Base-by-base conservation (phyloP, 2,888 invertebrate genomes). In the Campoplex nolae region DNA sequence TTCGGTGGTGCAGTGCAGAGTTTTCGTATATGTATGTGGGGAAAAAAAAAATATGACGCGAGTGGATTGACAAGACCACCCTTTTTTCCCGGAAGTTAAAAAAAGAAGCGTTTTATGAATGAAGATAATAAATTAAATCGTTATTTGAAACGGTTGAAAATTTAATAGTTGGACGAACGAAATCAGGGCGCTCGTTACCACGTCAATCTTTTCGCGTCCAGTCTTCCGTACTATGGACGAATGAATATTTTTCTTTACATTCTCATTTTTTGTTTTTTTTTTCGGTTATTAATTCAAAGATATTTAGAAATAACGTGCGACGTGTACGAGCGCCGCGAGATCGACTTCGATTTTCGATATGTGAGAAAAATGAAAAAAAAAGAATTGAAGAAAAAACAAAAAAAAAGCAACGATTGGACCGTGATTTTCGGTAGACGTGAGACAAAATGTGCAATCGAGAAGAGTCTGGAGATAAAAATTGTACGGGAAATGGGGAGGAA, bases 141-240 rank as follows among this genome's bases (percentile, higher is more conserved):
- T 45, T 23, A 8, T 28, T 75, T 13, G 9, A 28, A 56, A 18
- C 28, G 68, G 28, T 42, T 42, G 16, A 28, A 48, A 80, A 42
- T 65, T 65, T 32, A 11, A 70, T 70, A 42, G 56, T 38, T 78
- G 38, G 38, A 78, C 77, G 67, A 81, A 54, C 54, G 48, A 79
- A 35, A 73, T 84, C 84, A 73, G 82, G 65, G 76, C 16, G 68
- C 74, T 81, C 81, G 78, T 81, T 81, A 81, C 80, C 80, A 81
- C 82, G 84, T 54, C 70, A 79, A 75, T 71, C 58, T 71, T 51
- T 45, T 45, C 45, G 74, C 79, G 84, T 80, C 73, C 76, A 71
- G 84, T 84, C 86, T 86, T 86, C 86, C 86, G 76, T 80, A 81
- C 77, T 68, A 67, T 67, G 86, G 77, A 58, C 85, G 84, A 84